Percentiles rank a stretch among this genome's conserved stretches.
phyloP scores from a whole-genome alignment of 2,113 vertebrate genomes.

The Hydrolagus affinis region DNA sequence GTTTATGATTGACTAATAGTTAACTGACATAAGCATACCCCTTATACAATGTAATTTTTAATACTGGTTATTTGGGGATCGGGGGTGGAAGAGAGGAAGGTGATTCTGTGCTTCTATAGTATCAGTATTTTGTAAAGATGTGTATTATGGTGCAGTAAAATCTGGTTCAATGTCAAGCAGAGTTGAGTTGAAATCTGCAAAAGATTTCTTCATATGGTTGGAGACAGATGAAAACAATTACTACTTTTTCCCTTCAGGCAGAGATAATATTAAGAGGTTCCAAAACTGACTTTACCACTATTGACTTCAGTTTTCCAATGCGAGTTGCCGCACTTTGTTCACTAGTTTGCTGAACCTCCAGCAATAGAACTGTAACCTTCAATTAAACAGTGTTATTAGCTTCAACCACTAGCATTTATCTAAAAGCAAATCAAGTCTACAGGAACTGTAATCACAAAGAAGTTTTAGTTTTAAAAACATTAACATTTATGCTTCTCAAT shows the following conservation, averaged over 20 bases:
- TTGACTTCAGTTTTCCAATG: neutral
- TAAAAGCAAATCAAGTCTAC: no score
- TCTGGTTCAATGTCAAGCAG: no score
- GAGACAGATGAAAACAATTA: slow-evolving; percentile 28
- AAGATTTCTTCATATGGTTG: slow-evolving; percentile 28
- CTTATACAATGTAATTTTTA: no score
- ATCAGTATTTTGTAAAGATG: no score
- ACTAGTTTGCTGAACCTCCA: neutral
- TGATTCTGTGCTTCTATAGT: no score
- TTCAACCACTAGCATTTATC: neutral
- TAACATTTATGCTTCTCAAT: neutral
- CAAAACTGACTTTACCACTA: neutral
- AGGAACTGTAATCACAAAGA: neutral
- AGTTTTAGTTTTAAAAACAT: neutral
- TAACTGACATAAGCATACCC: no score
- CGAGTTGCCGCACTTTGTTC: neutral
- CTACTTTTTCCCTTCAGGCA: slow-evolving; percentile 26
- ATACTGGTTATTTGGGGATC: no score
- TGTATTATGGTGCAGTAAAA: no score
- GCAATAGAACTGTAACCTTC: neutral
- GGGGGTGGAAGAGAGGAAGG: no score
- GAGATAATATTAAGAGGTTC: slow-evolving; percentile 24
- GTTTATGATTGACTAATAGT: no score
- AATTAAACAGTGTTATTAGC: neutral
- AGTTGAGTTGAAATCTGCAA: slow-evolving; percentile 23